Base-by-base conservation (phyloP, 2,113 vertebrate species). In the Phrynosoma platyrhinos region DNA sequence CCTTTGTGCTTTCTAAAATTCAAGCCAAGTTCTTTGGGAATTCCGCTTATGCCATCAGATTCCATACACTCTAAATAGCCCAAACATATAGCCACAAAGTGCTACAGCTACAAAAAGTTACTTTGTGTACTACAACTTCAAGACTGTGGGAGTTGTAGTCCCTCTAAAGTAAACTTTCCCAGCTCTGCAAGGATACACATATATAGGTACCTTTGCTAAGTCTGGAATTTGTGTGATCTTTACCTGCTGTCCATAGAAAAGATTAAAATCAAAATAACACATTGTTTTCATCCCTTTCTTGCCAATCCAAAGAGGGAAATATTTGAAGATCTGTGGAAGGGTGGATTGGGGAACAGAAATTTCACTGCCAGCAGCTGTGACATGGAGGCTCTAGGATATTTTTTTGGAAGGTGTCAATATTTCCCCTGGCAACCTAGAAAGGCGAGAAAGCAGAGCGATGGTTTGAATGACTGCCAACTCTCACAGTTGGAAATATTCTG, bases 351-450 rank as follows among this genome's bases (percentile, higher is more conserved):
- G 40, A 23, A 3, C 23, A 8, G 25, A 47, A 25, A 55, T 86
- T 82, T 86, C 62, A 27, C 4, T 62, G 47, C 62, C 42, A 40
- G 18, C 32, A 66, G 68, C 47, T 32, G 71, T 82, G 62, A 58
- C 82, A 82, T 18, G 58, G 14, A 30, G 32, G 72, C 62, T 76
- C n/a, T 68, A 9, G 7, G 40, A 53, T 83, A 32, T 82, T 66
- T 71, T 82, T 83, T 82, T 66, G 79, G 42, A 82, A 82, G 40
- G 79, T 76, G 58, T 87, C 79, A 66, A n/a, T 83, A 82, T 88
- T 88, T 88, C 66, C 71, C 55, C 71, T 82, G 86, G 80, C 86
- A 88, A 66, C 69, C 80, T 6, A 71, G 32, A 58, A 82, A 82
- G 42, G 79, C 30, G 80, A 77, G 71, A 88, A 88, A 87, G 55